Evolutionary conservation across 2,797 vertebrate species (phyloP).

Genomic region (Oreochromis grahami): DNA sequence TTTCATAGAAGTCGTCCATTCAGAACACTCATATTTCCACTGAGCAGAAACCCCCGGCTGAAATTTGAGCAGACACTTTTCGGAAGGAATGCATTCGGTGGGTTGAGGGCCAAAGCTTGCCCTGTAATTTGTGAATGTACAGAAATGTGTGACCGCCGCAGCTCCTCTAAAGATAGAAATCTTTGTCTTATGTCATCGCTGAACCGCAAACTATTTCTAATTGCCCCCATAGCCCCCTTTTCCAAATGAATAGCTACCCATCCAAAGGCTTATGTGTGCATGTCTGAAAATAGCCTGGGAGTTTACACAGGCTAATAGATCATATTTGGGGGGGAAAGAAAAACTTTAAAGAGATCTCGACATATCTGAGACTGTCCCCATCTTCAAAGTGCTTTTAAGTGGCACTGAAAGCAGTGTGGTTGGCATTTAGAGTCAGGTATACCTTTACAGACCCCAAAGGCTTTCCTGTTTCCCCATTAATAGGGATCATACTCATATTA

Average conservation of each 20-base stretch:
- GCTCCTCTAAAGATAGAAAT: conserved; percentile 79
- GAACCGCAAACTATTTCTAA: conserved; percentile 78
- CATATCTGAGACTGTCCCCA: conserved; percentile 36
- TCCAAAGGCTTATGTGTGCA: conserved; percentile 65
- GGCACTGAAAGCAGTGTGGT: conserved; percentile 54
- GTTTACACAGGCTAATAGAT: conserved; percentile 64
- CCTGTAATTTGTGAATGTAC: conserved; percentile 83
- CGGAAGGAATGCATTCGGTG: conserved; percentile 81
- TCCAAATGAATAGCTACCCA: conserved; percentile 74
- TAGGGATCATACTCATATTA: conserved; percentile 53
- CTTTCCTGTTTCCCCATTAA: conserved; percentile 38
- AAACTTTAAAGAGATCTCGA: conserved; percentile 46
- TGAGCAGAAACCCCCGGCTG: conserved; percentile 75
- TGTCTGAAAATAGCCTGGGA: conserved; percentile 70
- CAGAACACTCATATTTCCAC: conserved; percentile 76
- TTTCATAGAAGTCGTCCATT: conserved; percentile 77
- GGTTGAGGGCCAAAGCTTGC: conserved; percentile 76
- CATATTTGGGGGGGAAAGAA: conserved; percentile 35
- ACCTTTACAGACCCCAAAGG: conserved; percentile 61
- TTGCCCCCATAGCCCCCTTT: conserved; percentile 70
- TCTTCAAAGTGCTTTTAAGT: conserved; percentile 67
- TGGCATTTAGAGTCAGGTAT: conserved; percentile 63
- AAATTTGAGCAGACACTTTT: conserved; percentile 81
- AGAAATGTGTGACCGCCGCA: conserved; percentile 78
- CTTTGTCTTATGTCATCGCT: conserved; percentile 79